Percentiles rank a stretch among this genome's conserved stretches.
Conservation (phyloP, 2,113 vertebrate species). For the Pelodiscus sinensis region DNA sequence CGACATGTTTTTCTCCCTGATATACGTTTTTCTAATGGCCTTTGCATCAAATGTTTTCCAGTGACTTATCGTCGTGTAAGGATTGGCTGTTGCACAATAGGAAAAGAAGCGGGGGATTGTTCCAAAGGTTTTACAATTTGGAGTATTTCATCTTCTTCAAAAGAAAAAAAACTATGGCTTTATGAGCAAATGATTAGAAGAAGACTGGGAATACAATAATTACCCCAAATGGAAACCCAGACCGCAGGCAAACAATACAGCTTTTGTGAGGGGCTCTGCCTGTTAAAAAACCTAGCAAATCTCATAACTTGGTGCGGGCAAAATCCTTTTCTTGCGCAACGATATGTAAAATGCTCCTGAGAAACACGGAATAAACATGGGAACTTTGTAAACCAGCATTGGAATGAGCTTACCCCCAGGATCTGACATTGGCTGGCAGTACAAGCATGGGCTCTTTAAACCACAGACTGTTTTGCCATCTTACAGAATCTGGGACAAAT, state of each 20-base stretch:
- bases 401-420: slow-evolving; percentile 38
- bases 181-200: slow-evolving; percentile 71
- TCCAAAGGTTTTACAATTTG: slow-evolving; percentile 34
- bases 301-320: slow-evolving; percentile 55
- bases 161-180: slow-evolving; percentile 7
- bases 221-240: slow-evolving; percentile 64
- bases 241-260: slow-evolving; percentile 63
- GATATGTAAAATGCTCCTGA: slow-evolving; percentile 47
- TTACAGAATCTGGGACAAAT: slow-evolving; percentile 57
- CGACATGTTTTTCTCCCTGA: not conserved
- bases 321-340: slow-evolving; percentile 68
- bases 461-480: slow-evolving; percentile 64
- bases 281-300: slow-evolving; percentile 66
- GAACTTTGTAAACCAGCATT: slow-evolving; percentile 13
- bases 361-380: slow-evolving; percentile 44
- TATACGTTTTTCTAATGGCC: not conserved
- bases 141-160: slow-evolving; percentile 54
- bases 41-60: slow-evolving; percentile 30
- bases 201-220: slow-evolving; percentile 70
- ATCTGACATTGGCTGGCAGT: not conserved
- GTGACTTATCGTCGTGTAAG: slow-evolving; percentile 12
- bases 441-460: slow-evolving; percentile 38
- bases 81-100: slow-evolving; percentile 27
- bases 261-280: slow-evolving; percentile 54
- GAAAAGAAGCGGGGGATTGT: not conserved